phyloP scores from a whole-genome alignment of 2,113 vertebrate genomes.

The Callaeas wilsoni region DNA sequence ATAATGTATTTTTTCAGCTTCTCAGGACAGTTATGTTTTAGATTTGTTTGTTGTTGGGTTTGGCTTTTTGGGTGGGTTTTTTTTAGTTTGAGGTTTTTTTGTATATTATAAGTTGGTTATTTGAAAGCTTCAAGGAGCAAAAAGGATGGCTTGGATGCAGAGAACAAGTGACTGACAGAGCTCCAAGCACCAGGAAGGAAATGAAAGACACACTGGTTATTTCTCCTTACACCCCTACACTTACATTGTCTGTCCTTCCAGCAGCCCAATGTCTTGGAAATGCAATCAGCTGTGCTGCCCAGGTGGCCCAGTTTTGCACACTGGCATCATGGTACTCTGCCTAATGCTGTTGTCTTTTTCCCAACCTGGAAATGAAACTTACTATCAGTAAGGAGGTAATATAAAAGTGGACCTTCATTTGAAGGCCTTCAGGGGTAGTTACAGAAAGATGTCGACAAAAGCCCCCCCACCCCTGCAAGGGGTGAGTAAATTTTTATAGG shows the following conservation, averaged over 20 bases:
- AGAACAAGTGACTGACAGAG: not conserved
- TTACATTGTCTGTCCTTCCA: not conserved
- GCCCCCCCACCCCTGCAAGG: too few species aligned
- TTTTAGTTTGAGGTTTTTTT: not conserved
- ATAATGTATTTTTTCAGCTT: not conserved
- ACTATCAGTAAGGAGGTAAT: too few species aligned
- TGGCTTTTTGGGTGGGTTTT: fast-evolving
- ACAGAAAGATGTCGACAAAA: too few species aligned
- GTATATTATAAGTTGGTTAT: not conserved
- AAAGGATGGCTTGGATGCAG: not conserved
- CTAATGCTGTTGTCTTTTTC: not conserved
- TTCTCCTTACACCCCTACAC: not conserved
- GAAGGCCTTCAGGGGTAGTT: too few species aligned
- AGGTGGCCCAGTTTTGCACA: too few species aligned
- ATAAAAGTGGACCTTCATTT: too few species aligned
- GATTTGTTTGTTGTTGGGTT: not conserved
- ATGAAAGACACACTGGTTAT: not conserved
- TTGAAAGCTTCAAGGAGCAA: not conserved
- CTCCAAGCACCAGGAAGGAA: not conserved
- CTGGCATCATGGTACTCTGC: not conserved
- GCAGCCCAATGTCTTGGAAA: fast-evolving
- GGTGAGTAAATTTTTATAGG: too few species aligned
- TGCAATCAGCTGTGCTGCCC: not conserved
- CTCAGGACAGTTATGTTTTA: not conserved
- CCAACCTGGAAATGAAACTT: too few species aligned